A percentile compares a stretch with the other conserved stretches of the same genome.
Conservation (phyloP, 2,797 vertebrate species). For the Taenioides sp. region DNA sequence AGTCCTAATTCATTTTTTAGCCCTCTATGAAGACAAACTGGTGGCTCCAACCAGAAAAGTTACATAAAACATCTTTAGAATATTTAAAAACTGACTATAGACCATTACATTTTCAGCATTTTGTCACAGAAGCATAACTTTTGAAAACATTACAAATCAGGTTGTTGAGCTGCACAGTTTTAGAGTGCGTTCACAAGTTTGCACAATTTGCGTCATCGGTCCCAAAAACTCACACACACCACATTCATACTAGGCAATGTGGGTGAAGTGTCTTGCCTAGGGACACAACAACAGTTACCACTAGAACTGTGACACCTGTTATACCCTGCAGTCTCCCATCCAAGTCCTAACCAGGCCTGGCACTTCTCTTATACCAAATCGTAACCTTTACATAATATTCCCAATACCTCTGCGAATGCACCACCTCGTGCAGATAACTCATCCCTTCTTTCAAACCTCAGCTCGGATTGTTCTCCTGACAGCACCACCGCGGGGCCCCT, state of each 20-base stretch:
- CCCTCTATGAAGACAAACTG: neutral
- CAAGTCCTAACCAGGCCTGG: neutral
- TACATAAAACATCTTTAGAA: neutral
- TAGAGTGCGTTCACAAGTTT: neutral
- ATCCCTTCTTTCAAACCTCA: neutral
- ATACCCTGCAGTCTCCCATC: too few relatives aligned
- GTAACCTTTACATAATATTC: neutral
- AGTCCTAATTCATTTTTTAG: too few relatives aligned
- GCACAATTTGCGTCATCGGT: too few relatives aligned
- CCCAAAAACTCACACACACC: too few relatives aligned
- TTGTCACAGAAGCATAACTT: neutral
- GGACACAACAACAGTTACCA: too few relatives aligned
- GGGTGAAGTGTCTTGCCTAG: too few relatives aligned
- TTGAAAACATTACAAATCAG: neutral
- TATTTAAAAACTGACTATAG: too few relatives aligned
- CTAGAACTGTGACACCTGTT: too few relatives aligned
- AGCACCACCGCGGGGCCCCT: conserved; percentile 4
- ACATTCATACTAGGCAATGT: too few relatives aligned
- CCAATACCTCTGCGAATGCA: neutral
- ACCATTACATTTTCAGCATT: too few relatives aligned
- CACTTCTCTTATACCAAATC: neutral
- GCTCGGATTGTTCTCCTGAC: neutral
- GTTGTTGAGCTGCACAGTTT: neutral
- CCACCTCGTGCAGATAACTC: neutral
- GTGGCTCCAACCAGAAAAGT: neutral